phyloP scores from a whole-genome alignment of 2,888 invertebrate species.

The Cephus pygmeus region DNA sequence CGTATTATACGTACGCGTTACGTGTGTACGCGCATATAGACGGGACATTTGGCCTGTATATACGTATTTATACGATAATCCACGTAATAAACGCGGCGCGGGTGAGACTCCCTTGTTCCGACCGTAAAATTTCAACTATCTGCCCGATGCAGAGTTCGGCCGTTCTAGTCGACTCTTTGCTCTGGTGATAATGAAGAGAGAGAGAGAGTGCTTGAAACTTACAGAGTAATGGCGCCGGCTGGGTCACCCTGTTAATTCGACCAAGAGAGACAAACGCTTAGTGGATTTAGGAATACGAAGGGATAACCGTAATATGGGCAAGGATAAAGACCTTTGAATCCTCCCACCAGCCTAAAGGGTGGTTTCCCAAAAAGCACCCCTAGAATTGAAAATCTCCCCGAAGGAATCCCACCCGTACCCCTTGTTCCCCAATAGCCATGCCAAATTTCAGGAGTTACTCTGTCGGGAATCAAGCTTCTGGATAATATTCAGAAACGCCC shows the following conservation, averaged over 20 bases:
- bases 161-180: background rate
- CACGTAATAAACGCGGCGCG: background rate
- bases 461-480: no score
- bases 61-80: background rate
- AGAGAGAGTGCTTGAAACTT: no score
- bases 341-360: background rate
- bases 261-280: background rate
- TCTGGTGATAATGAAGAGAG: background rate
- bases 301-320: background rate
- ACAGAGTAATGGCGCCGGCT: no score
- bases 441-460: conserved; percentile 23
- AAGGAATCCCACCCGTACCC: background rate
- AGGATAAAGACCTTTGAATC: conserved; percentile 23
- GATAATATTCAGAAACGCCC: no score
- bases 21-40: background rate
- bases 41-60: background rate
- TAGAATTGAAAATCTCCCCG: no score
- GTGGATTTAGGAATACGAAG: background rate
- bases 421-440: conserved; percentile 27
- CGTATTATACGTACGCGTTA: background rate
- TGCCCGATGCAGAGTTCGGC: background rate
- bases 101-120: background rate
- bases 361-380: no score
- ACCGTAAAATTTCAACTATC: conserved; percentile 5
- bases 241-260: background rate